Evolutionary conservation across 1,140 invertebrate genomes (phyloP).

Genomic region (Dreissena polymorpha): DNA sequence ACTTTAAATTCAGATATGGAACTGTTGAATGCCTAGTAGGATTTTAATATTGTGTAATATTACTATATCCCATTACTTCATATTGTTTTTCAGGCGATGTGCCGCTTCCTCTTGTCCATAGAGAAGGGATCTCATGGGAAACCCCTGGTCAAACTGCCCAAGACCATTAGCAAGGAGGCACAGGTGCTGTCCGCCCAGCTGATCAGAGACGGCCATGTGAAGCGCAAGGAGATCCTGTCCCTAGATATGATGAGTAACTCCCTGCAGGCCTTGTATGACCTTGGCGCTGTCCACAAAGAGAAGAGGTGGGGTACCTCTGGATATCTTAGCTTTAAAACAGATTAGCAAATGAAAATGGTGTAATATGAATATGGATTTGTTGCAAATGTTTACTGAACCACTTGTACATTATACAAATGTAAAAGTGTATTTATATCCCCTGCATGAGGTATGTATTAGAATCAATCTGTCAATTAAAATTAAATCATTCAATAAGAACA

Average conservation of each 20-base stretch:
- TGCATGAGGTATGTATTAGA: no score
- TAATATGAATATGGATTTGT: no score
- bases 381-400: no score
- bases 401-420: no score
- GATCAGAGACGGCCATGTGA: constrained; percentile 69
- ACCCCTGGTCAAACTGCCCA: constrained; percentile 74
- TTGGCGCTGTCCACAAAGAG: constrained; percentile 74
- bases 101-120: constrained; percentile 74
- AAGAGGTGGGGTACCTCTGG: constrained; percentile 67
- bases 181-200: constrained; percentile 71
- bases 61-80: constrained; percentile 4
- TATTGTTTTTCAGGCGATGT: constrained; percentile 71
- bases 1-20: no score
- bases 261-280: constrained; percentile 69
- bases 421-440: no score
- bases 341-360: no score
- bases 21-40: no score
- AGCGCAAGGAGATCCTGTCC: constrained; percentile 76
- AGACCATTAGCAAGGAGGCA: constrained; percentile 71
- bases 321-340: no score
- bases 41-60: no score
- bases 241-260: constrained; percentile 77
- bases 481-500: no score
- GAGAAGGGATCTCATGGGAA: constrained; percentile 72
- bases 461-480: no score